Conservation (phyloP, 2,113 vertebrate species). For the Phalacrocorax brasilianus region DNA sequence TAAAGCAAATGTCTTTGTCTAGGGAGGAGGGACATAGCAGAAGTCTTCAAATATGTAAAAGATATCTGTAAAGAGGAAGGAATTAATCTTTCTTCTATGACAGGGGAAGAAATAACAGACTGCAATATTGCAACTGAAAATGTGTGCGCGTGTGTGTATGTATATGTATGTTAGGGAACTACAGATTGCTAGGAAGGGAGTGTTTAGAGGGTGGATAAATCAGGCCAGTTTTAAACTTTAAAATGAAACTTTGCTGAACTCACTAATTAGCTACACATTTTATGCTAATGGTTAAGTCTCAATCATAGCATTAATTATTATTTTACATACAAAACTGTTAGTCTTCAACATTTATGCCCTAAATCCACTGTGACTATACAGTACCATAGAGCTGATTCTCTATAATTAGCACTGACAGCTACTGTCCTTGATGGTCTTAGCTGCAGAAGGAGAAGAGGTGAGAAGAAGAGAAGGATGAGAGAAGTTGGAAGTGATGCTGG, state of each 20-base stretch:
- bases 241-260: neutral
- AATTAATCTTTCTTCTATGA: neutral
- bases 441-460: neutral
- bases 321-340: neutral
- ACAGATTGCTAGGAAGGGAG: neutral
- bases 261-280: neutral
- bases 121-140: neutral
- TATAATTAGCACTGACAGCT: neutral
- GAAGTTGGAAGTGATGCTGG: neutral
- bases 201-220: neutral
- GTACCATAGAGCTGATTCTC: neutral
- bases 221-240: neutral
- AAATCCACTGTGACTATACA: neutral
- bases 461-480: neutral
- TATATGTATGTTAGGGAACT: neutral
- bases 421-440: neutral
- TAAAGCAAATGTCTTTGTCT: neutral
- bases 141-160: neutral
- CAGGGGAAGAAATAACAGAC: neutral
- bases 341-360: neutral
- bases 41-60: neutral
- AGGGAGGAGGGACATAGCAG: neutral
- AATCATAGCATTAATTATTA: neutral
- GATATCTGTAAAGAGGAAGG: neutral
- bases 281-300: neutral